These are phyloP conservation scores for Enteromius fasciolatus DNA, from an alignment of 2,797 vertebrate species.

Conservation along the genomic window DNA sequence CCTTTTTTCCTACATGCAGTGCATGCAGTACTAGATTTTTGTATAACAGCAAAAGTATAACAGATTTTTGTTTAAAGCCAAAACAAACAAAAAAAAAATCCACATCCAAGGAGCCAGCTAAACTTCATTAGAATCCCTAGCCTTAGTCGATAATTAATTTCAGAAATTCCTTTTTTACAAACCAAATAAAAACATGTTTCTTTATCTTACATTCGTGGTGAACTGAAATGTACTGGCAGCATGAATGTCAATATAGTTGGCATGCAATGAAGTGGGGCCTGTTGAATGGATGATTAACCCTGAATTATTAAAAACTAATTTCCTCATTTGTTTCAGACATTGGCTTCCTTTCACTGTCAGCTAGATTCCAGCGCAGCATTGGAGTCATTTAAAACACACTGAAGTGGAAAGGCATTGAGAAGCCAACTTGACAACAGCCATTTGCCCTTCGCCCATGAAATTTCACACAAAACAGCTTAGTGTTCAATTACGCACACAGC, in stretches of 20 bases:
- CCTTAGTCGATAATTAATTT: slow-evolving; percentile 14
- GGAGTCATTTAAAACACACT: slow-evolving; percentile 32
- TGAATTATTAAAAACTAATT: slow-evolving; percentile 62
- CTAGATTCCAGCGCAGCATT: slow-evolving; percentile 39
- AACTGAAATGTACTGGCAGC: slow-evolving; percentile 56
- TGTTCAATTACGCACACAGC: slow-evolving; percentile 62
- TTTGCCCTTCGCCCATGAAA: slow-evolving; percentile 38
- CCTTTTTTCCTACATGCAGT: not conserved
- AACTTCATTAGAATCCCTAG: slow-evolving; percentile 18
- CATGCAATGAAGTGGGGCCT: slow-evolving; percentile 58
- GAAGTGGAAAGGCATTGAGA: slow-evolving; percentile 34
- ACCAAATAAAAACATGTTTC: slow-evolving; percentile 11
- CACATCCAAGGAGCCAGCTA: not conserved
- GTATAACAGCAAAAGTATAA: not conserved
- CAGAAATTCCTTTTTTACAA: slow-evolving; percentile 7
- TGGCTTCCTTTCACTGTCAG: slow-evolving; percentile 54
- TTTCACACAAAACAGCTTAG: slow-evolving; percentile 48
- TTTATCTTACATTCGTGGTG: slow-evolving; percentile 37
- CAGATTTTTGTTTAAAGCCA: too few species aligned
- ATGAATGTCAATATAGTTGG: slow-evolving; percentile 54
- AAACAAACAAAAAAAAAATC: not conserved
- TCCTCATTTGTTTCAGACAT: slow-evolving; percentile 57
- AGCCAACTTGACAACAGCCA: slow-evolving; percentile 31
- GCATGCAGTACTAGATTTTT: not conserved
- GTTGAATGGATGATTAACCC: slow-evolving; percentile 66